Conservation (phyloP, 35 echinoderm and acorn worm genomes). For the Amphiura filiformis region DNA sequence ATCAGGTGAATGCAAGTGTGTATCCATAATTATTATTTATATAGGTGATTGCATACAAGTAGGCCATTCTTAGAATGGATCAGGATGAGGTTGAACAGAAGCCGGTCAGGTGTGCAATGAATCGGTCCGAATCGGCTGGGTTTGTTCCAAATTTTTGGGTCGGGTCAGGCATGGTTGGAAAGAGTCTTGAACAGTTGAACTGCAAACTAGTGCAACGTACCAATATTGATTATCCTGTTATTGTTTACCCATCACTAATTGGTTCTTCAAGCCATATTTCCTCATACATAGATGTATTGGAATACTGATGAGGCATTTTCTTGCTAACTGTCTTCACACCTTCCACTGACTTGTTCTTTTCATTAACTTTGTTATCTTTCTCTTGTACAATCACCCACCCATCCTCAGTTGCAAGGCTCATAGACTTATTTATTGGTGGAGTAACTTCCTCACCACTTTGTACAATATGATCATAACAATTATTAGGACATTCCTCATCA, state of each 20-base stretch:
- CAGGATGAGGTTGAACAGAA: too few species aligned
- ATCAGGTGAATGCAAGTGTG: too few species aligned
- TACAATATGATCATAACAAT: not conserved
- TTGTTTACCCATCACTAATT: not conserved
- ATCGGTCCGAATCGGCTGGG: too few species aligned
- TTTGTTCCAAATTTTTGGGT: too few species aligned
- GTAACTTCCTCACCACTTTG: not conserved
- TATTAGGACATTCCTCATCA: not conserved
- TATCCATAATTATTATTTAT: too few species aligned
- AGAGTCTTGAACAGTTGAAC: too few species aligned
- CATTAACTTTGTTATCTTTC: not conserved
- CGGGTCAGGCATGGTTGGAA: too few species aligned
- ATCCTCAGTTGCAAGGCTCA: not conserved
- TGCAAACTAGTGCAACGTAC: too few species aligned
- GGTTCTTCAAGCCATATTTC: not conserved
- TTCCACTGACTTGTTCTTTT: not conserved
- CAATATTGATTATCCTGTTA: not conserved
- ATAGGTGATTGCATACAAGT: too few species aligned
- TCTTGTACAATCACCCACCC: not conserved
- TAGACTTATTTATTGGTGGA: not conserved
- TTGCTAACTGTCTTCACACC: not conserved
- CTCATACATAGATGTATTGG: not conserved
- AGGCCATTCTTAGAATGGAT: too few species aligned
- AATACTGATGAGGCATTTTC: not conserved
- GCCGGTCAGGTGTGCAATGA: too few species aligned